A percentile compares a stretch with the other conserved stretches of the same genome.
These are phyloP conservation scores for Liparis tanakae DNA, from an alignment of 2,797 vertebrate species.

Conservation along the genomic window DNA sequence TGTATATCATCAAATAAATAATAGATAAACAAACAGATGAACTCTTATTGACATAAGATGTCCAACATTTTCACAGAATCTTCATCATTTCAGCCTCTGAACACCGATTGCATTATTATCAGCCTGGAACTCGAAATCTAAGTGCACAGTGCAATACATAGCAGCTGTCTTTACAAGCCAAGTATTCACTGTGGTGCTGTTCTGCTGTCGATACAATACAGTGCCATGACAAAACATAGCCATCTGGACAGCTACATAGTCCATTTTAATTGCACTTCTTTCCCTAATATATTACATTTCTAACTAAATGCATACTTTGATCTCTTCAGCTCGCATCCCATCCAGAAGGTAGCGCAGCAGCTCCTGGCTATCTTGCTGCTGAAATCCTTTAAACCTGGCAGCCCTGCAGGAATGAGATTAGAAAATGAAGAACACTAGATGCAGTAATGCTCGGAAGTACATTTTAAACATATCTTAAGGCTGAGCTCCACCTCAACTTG, in stretches of 20 bases:
- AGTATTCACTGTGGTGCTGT: not conserved
- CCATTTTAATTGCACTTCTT: not conserved
- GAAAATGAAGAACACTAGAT: not conserved
- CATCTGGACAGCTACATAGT: not conserved
- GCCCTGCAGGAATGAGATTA: constrained; percentile 81
- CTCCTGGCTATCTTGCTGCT: constrained; percentile 99
- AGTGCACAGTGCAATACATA: not conserved
- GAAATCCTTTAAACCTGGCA: constrained; percentile 94
- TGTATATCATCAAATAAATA: not conserved
- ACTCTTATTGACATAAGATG: not conserved
- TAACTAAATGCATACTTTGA: constrained; percentile 77
- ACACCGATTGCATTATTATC: not conserved
- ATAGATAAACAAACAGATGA: not conserved
- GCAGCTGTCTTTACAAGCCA: not conserved
- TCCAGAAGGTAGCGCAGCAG: constrained; percentile 95
- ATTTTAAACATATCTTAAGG: not conserved
- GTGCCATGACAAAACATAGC: not conserved
- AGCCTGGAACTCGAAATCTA: not conserved
- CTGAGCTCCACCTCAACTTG: not conserved
- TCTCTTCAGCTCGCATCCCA: constrained; percentile 95
- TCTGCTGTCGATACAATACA: not conserved
- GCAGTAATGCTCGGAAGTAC: not conserved
- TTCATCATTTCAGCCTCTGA: not conserved
- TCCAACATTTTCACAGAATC: not conserved
- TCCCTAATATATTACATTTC: not conserved